Base-by-base conservation (phyloP, 1,140 invertebrate genomes). In the Cotesia vestalis region DNA sequence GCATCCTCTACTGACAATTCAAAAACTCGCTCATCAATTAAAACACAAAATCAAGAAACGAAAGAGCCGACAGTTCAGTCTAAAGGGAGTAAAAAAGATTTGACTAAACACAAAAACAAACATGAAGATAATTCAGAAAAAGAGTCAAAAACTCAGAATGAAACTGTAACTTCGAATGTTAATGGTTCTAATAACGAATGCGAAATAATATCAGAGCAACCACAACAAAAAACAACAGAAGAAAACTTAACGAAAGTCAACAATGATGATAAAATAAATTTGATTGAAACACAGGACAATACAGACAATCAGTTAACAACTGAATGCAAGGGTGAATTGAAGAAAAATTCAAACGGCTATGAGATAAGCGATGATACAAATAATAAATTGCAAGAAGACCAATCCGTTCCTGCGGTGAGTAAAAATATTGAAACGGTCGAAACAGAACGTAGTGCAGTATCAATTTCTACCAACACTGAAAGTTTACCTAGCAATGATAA, bases 61-160 rank as follows among this genome's bases (percentile, higher is more conserved):
- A 14, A 11, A n/a, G 63, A 66, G 11, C 4, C 46, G 35, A 12
- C 35, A 11, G 38, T 59, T 20, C 14, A 17, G 9, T 20, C 14
- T 4, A 59, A 59, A 34, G 57, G 57, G 14, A 20, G 17, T 9
- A 59, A 59, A 27, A 59, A 59, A 59, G 57, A 59, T 9, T 27
- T 59, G 14, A 8, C 57, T 20, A 59, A 59, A 59, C 2, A 8
- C 9, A 59, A 59, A 59, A 59, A 59, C 27, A 59, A 59, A 20
- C 17, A 17, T 20, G 57, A 59, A 5, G 57, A 59, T 1, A 35
- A 17, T 59, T 14, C 20, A 17, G 57, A 59, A 11, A 59, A 20
- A 27, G 57, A 59, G 20, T 4, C 4, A 20, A 59, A 20, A 9
- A 27, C 20, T 59, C 6, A 17, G 27, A 59, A 59, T 59, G 57